Base-by-base conservation (phyloP, 2,797 vertebrate species). In the Salmo trutta region DNA sequence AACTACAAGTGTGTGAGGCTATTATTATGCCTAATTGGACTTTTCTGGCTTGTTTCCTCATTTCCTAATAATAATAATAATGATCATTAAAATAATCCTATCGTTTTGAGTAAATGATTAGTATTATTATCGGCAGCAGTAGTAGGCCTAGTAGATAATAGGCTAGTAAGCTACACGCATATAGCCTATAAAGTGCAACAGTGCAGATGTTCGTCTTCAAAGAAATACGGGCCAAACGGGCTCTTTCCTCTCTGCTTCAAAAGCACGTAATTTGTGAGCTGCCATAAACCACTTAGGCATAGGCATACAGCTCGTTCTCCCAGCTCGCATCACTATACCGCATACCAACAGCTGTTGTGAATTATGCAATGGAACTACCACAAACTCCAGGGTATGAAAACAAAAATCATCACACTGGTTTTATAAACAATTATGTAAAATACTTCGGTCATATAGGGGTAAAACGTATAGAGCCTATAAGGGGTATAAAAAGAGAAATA, bases 211-310 rank as follows among this genome's bases (percentile, higher is more conserved):
- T 70, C 6, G 7, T 54, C n/a, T 75, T 75, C 29, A 52, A 51
- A 64, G 73, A 88, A 85, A 84, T 78, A 65, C 73, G 80, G 59
- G 87, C 84, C 91, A 93, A 95, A 94, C 84, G 89, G 91, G 80
- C 81, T 74, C 75, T 94, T 91, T 91, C 91, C 95, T 93, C 90
- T 94, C 91, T 84, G 93, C 95, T 95, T 95, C 94, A 94, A 95
- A 95, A 93, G 88, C 91, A 92, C 93, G 92, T 95, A 93, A 96
- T 95, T 95, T 95, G 95, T 96, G 93, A 95, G 93, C 96, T 87
- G 93, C 96, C 95, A 47, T 47, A 98, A 98, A 98, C 96, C 96
- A 96, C 95, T 96, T 91, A 92, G 89, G 36, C 41, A 47, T 47
- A 47, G 41, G 41, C 19, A 81, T 93, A 79, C 66, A 71, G 67